Evolutionary conservation across 64 coral and sea anemone species (phyloP).

Genomic region (Montipora capricornis): DNA sequence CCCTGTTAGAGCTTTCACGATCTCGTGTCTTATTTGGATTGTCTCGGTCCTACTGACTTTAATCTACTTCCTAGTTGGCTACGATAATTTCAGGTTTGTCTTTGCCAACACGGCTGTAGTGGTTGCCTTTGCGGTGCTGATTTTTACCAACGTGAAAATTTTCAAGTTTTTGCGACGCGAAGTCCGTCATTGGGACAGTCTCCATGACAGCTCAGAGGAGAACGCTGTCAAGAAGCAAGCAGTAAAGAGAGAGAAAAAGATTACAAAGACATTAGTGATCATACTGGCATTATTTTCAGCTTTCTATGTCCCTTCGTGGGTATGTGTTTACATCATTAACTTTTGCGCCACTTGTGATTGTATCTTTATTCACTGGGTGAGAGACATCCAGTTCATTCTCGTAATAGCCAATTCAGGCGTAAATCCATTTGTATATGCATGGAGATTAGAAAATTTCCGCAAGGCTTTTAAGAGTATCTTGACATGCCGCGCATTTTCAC

Average conservation of each 20-base stretch:
- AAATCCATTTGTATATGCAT: slow-evolving; percentile 87
- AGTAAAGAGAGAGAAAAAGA: slow-evolving; percentile 56
- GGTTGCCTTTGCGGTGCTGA: slow-evolving; percentile 50
- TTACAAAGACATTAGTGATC: slow-evolving; percentile 73
- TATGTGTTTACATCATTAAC: slow-evolving; percentile 73
- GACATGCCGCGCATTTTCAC: slow-evolving; percentile 12
- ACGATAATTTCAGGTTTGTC: slow-evolving; percentile 60
- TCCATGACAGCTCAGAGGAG: slow-evolving; percentile 38
- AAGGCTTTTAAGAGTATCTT: slow-evolving; percentile 51
- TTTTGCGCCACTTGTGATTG: slow-evolving; percentile 69
- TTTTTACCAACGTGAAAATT: slow-evolving; percentile 80
- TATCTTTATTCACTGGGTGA: slow-evolving; percentile 64
- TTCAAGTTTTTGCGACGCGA: slow-evolving; percentile 55
- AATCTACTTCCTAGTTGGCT: slow-evolving; percentile 83
- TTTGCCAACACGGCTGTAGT: slow-evolving; percentile 75
- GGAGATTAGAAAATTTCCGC: slow-evolving; percentile 67
- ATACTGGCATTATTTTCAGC: slow-evolving; percentile 68
- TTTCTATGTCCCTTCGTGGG: slow-evolving; percentile 62
- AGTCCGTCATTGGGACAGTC: slow-evolving; percentile 36
- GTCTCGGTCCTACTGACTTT: slow-evolving; percentile 64
- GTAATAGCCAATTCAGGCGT: slow-evolving; percentile 63
- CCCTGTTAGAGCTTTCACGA: slow-evolving; percentile 14
- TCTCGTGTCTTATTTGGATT: slow-evolving; percentile 68
- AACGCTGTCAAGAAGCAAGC: slow-evolving; percentile 66
- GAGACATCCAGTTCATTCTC: slow-evolving; percentile 74